Percentiles rank a stretch among this genome's conserved stretches.
Conservation (phyloP, 2,113 vertebrate species). For the Macroglossus sobrinus region DNA sequence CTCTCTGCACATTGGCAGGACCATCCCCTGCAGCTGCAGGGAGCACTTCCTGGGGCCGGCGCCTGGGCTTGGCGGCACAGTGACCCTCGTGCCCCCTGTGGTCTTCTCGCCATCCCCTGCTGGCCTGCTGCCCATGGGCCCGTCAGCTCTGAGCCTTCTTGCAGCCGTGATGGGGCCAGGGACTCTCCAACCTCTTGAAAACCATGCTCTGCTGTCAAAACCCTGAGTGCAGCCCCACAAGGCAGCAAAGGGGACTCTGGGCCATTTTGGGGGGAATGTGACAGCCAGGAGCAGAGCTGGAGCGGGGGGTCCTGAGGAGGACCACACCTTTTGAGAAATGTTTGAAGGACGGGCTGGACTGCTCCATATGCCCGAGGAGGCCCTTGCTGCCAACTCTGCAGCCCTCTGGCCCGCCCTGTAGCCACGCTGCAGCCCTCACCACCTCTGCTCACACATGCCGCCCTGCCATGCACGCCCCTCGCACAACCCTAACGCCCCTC, state of each 20-base stretch:
- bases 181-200: background rate
- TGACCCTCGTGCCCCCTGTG: accelerated
- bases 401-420: background rate
- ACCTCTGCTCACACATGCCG: background rate
- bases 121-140: background rate
- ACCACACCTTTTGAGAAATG: background rate
- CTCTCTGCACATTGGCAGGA: background rate
- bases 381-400: no score
- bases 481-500: background rate
- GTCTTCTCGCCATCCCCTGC: background rate
- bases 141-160: background rate
- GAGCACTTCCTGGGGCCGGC: background rate
- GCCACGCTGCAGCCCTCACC: background rate
- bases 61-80: background rate
- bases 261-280: background rate
- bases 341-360: background rate
- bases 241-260: background rate
- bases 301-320: background rate
- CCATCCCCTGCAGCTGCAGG: accelerated
- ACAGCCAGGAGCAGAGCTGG: background rate
- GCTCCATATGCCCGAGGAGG: background rate
- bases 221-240: accelerated
- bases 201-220: background rate
- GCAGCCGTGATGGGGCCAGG: background rate
- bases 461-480: no score